A percentile compares a stretch with the other conserved stretches of the same genome.
phyloP scores from a whole-genome alignment of 2,888 invertebrate species.

The Dicycla oo region DNA sequence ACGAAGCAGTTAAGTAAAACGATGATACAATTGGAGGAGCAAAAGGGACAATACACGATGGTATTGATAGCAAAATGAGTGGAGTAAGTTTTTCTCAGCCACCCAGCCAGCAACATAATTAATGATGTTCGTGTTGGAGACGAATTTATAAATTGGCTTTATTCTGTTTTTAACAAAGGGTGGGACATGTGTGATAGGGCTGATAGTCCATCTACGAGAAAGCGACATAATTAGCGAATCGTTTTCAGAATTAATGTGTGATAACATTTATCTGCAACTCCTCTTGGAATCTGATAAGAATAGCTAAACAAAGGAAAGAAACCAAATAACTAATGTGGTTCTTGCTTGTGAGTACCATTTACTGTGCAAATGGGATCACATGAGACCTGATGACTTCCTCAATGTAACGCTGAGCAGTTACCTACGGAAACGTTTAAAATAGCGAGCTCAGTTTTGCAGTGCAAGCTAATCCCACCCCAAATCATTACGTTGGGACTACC shows the following conservation, averaged over 20 bases:
- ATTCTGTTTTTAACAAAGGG: slow-evolving; percentile 86
- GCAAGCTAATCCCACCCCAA: no score
- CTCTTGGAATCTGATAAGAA: slow-evolving; percentile 22
- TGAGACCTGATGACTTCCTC: no score
- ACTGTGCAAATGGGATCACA: no score
- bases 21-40: slow-evolving; percentile 70
- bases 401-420: no score
- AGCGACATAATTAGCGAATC: slow-evolving; percentile 75
- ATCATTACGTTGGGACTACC: no score
- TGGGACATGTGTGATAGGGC: slow-evolving; percentile 81
- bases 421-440: no score
- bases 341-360: background rate
- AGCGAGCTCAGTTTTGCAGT: no score
- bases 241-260: slow-evolving; percentile 47
- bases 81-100: slow-evolving; percentile 90
- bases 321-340: background rate
- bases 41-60: slow-evolving; percentile 84
- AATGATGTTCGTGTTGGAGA: slow-evolving; percentile 89
- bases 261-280: slow-evolving; percentile 44
- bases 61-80: slow-evolving; percentile 89
- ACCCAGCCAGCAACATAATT: slow-evolving; percentile 91
- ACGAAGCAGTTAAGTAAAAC: slow-evolving; percentile 47
- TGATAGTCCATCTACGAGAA: slow-evolving; percentile 78
- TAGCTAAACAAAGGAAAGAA: background rate
- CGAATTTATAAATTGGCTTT: slow-evolving; percentile 90